Evolutionary conservation across 2,797 vertebrate species (phyloP), one percentile per base, ranked within the genome.

Genomic region (Brotula barbata): DNA sequence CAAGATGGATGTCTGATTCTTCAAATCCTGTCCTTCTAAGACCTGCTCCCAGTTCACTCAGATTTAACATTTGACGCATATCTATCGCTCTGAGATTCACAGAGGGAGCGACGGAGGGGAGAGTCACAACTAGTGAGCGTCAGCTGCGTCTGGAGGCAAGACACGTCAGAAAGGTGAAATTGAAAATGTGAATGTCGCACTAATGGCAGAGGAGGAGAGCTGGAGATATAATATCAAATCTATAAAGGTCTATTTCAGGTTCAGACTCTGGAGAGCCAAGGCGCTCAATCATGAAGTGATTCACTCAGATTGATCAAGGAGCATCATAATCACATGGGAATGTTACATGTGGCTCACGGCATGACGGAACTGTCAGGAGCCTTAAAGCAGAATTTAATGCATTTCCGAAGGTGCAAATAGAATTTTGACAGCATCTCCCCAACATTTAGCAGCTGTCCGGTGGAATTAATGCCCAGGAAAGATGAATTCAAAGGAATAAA

Each of bases 191-290:
- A 86, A 78, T 66, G 77, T 78, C 78, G 79, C 47, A 58, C 64
- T 83, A 85, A 83, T 85, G 73, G 77, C 64, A 58, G 65, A 68
- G 43, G 60, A 81, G 61, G 39, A 81, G 66, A 31, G 73, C 78
- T 42, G 22, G 59, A 82, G 77, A 85, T 81, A 87, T 84, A 85
- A 88, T 82, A 74, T 83, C 69, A 75, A 75, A 88, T 89, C 88
- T 78, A 88, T 89, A 88, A 85, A 87, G 80, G 73, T 85, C 87
- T 78, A 89, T 89, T 89, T 89, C 80, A 87, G 73, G 79, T 72
- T 42, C 16, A 64, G 72, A 78, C 75, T 77, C 83, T n/a, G 46
- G 80, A 72, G 81, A 81, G 68, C 67, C 33, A 7, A 33, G 63
- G 55, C 64, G 68, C 75, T 87, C 84, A 76, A 87, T 89, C 85